A percentile compares a stretch with the other conserved stretches of the same genome.
phyloP scores from a whole-genome alignment of 1,140 invertebrate species.

The Drosophila jambulina region DNA sequence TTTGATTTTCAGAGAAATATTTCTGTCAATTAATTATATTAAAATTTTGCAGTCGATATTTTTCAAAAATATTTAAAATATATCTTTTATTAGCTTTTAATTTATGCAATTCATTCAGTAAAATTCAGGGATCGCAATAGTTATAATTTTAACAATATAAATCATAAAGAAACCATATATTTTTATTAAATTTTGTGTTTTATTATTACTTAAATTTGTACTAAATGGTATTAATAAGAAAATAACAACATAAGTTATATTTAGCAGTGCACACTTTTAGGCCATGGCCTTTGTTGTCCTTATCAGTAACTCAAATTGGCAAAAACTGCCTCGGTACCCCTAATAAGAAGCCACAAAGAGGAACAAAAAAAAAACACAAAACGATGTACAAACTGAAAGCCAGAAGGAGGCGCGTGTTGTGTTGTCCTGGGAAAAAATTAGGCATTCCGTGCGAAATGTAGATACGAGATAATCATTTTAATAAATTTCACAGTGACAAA shows the following conservation, averaged over 20 bases:
- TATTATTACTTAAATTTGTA: no score
- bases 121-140: no score
- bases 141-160: no score
- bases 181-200: no score
- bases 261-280: constrained; percentile 32
- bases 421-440: constrained; percentile 62
- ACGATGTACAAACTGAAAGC: constrained; percentile 1
- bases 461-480: constrained; percentile 83
- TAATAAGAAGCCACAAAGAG: constrained; percentile 31
- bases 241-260: no score
- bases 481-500: constrained; percentile 82
- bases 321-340: constrained; percentile 35
- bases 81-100: neutral
- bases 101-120: neutral
- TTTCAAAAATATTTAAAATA: no score
- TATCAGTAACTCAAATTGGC: constrained; percentile 44
- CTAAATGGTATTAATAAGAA: neutral
- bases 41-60: no score
- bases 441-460: constrained; percentile 80
- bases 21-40: no score
- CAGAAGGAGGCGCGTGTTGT: constrained; percentile 15
- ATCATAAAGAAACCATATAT: no score
- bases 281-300: constrained; percentile 1
- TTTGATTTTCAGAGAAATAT: no score
- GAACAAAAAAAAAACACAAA: constrained; percentile 12